A percentile compares a stretch with the other conserved stretches of the same genome.
phyloP scores from a whole-genome alignment of 2,888 invertebrate genomes.

The Cactoblastis cactorum region DNA sequence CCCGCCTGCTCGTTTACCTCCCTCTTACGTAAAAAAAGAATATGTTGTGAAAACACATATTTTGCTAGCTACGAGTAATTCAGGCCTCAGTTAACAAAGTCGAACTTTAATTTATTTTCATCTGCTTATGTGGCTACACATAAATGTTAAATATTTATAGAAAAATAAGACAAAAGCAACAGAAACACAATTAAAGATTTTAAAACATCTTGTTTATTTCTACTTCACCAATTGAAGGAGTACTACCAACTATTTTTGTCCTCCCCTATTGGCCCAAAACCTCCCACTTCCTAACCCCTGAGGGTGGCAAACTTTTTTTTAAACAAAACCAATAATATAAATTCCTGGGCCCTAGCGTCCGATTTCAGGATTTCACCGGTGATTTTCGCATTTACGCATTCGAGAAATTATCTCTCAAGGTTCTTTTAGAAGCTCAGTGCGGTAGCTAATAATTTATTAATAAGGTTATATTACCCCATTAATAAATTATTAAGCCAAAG shows the following conservation, averaged over 20 bases:
- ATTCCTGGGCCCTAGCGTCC: neutral
- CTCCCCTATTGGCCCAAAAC: neutral
- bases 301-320: slow-evolving; percentile 13
- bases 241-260: slow-evolving; percentile 3
- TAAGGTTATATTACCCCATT: too few species aligned
- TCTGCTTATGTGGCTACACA: too few species aligned
- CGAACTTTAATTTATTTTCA: too few species aligned
- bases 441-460: too few species aligned
- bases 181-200: neutral
- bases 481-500: too few species aligned
- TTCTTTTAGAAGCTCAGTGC: too few species aligned
- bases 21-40: too few species aligned
- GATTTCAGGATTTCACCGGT: neutral
- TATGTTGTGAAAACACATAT: too few species aligned
- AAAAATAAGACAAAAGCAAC: neutral
- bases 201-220: neutral
- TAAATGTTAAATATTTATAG: too few species aligned
- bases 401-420: neutral
- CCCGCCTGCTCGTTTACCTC: too few species aligned
- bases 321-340: slow-evolving; percentile 15
- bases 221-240: neutral
- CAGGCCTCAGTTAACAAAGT: too few species aligned
- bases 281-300: neutral
- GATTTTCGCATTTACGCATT: neutral
- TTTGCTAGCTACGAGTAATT: too few species aligned